These are phyloP conservation scores for Hylomyscus alleni DNA, from an alignment of 2,797 vertebrate genomes.

Conservation along the genomic window DNA sequence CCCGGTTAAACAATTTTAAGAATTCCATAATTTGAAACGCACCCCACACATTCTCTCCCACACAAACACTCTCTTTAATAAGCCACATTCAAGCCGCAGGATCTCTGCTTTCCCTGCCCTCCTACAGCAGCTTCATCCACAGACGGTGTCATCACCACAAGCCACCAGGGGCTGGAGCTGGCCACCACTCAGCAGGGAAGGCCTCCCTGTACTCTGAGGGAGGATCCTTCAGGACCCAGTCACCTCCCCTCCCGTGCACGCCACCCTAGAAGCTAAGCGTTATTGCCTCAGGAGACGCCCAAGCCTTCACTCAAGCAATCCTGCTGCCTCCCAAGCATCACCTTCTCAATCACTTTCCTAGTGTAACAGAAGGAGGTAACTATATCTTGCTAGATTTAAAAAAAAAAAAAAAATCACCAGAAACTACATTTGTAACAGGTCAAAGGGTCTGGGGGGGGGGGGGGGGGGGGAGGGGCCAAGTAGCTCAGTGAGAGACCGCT, in stretches of 20 bases:
- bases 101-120: slow-evolving; percentile 13
- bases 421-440: slow-evolving; percentile 8
- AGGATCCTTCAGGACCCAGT: background rate
- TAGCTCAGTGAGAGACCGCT: background rate
- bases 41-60: slow-evolving; percentile 81
- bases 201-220: background rate
- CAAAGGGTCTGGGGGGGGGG: background rate
- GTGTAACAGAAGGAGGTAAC: background rate
- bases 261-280: background rate
- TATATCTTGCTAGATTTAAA: background rate
- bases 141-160: background rate
- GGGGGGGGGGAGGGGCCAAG: background rate
- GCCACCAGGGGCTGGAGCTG: background rate
- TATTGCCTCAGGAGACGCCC: slow-evolving; percentile 3
- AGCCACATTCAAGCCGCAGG: slow-evolving; percentile 53
- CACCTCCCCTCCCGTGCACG: background rate
- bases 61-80: slow-evolving; percentile 73
- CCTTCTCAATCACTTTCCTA: background rate
- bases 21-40: slow-evolving; percentile 77
- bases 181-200: background rate
- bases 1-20: slow-evolving; percentile 80
- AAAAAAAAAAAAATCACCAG: background rate
- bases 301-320: background rate
- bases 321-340: background rate
- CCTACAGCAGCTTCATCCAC: slow-evolving; percentile 19